phyloP scores from a whole-genome alignment of 2,888 invertebrate genomes.

The Resseliella maxima region DNA sequence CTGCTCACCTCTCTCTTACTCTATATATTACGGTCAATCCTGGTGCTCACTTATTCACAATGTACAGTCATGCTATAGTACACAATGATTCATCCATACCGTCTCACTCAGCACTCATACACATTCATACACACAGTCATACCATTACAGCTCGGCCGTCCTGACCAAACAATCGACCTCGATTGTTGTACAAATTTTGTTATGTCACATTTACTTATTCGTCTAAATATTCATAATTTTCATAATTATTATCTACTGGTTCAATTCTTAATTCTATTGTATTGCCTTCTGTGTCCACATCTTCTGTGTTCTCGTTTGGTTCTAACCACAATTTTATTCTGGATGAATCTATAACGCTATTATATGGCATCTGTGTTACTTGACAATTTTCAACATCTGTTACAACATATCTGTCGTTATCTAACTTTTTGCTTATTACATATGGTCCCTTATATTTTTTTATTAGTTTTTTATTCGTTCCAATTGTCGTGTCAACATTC shows the following conservation, averaged over 20 bases:
- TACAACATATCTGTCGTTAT: slow-evolving; percentile 61
- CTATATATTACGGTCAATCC: no score
- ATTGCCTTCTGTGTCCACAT: not conserved
- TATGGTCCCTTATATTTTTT: slow-evolving; percentile 62
- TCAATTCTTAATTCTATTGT: not conserved
- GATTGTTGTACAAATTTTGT: not conserved
- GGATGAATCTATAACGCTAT: no score
- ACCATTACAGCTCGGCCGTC: not conserved
- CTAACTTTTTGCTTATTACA: slow-evolving; percentile 60
- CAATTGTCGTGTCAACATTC: slow-evolving; percentile 60
- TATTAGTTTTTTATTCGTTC: slow-evolving; percentile 61
- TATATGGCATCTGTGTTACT: slow-evolving; percentile 60
- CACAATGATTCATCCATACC: no score
- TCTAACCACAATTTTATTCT: slow-evolving; percentile 54
- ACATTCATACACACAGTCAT: no score
- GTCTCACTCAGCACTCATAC: no score
- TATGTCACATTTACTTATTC: not conserved
- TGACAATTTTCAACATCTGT: slow-evolving; percentile 61
- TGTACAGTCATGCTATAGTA: no score
- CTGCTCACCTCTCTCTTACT: no score
- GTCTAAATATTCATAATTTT: not conserved
- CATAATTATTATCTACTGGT: not conserved
- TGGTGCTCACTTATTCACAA: no score
- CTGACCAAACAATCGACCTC: not conserved
- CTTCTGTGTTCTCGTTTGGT: not conserved